Evolutionary conservation across 2,797 vertebrate species (phyloP).

Genomic region (Strix occidentalis): DNA sequence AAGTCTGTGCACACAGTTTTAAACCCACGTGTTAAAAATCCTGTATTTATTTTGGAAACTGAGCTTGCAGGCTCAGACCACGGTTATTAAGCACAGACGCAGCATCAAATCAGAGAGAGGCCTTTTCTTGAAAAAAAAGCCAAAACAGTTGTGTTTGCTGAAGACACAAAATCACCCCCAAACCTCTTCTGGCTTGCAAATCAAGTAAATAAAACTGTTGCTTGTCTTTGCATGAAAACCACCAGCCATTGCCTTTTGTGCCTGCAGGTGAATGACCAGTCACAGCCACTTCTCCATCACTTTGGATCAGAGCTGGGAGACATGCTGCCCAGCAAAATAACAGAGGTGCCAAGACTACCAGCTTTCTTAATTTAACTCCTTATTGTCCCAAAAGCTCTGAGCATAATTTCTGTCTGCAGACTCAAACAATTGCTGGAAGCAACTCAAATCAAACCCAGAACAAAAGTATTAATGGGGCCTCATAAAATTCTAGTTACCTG

Average conservation of each 20-base stretch:
- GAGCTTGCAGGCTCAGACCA: background rate
- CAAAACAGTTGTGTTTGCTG: background rate
- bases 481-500: constrained; percentile 1
- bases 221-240: background rate
- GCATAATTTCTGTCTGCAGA: background rate
- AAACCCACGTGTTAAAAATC: background rate
- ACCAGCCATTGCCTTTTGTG: background rate
- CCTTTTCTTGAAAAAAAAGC: background rate
- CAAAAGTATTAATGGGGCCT: background rate
- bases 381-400: background rate
- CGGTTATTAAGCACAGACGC: background rate
- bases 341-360: background rate
- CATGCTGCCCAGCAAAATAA: background rate
- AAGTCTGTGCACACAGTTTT: constrained; percentile 2
- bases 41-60: background rate
- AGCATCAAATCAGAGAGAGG: background rate
- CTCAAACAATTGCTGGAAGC: background rate
- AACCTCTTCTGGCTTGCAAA: background rate
- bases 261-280: background rate
- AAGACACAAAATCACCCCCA: background rate
- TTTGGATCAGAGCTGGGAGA: background rate
- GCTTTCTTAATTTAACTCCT: background rate
- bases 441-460: background rate
- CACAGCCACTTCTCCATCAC: background rate
- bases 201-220: background rate